phyloP scores from a whole-genome alignment of 2,113 vertebrate species.

The Corythornis madagascariensis region DNA sequence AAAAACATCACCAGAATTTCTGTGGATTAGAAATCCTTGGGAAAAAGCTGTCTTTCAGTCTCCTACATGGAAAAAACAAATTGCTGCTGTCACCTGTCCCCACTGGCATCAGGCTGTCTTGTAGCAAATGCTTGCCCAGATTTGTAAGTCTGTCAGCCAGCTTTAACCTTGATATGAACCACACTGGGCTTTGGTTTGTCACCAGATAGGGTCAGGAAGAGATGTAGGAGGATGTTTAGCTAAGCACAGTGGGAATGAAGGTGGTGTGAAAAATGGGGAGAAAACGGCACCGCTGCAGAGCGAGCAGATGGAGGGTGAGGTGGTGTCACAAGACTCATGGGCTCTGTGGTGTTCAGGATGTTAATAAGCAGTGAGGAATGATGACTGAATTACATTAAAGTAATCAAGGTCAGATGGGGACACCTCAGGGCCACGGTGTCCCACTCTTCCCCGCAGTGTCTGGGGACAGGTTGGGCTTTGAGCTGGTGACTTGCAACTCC shows the following conservation, averaged over 20 bases:
- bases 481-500: not conserved
- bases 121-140: not conserved
- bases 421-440: not conserved
- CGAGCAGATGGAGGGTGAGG: not conserved
- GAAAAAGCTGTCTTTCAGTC: not conserved
- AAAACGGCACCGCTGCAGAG: fast-evolving
- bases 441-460: not conserved
- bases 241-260: not conserved
- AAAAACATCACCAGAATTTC: not conserved
- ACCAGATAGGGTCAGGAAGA: not conserved
- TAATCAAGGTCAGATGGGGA: not conserved
- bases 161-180: not conserved
- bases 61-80: not conserved
- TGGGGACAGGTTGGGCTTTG: not conserved
- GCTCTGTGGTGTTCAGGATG: not conserved
- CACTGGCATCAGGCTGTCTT: not conserved
- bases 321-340: fast-evolving
- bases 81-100: not conserved
- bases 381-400: not conserved
- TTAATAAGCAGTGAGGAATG: not conserved
- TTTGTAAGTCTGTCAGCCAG: not conserved
- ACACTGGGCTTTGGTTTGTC: not conserved
- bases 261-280: not conserved
- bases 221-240: not conserved
- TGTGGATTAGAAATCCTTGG: not conserved